A percentile compares a stretch with the other conserved stretches of the same genome.
Conservation (phyloP, 2,113 vertebrate genomes). For the Paramisgurnus dabryanus region DNA sequence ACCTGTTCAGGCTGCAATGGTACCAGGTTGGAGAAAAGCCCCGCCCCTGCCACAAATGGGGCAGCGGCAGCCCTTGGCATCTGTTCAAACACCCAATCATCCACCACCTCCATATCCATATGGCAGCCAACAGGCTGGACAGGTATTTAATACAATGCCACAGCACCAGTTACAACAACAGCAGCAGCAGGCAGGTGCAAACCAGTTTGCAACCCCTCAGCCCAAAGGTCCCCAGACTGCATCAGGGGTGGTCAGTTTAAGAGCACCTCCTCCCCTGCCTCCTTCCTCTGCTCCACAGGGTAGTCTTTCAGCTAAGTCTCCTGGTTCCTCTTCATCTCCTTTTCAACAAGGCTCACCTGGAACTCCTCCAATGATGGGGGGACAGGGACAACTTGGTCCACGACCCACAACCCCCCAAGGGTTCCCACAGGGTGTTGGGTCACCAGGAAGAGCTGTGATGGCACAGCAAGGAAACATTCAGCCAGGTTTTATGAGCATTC, state of each 20-base stretch:
- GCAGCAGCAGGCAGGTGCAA: conserved; percentile 84
- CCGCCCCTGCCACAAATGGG: conserved; percentile 84
- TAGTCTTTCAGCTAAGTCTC: conserved; percentile 93
- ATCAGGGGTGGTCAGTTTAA: conserved; percentile 74
- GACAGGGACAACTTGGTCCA: conserved; percentile 85
- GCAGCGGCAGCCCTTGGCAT: conserved; percentile 87
- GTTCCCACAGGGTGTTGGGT: conserved; percentile 91
- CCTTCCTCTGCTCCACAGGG: conserved; percentile 83
- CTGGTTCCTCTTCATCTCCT: conserved; percentile 96
- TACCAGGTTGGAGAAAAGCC: conserved; percentile 89
- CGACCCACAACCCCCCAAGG: conserved; percentile 90
- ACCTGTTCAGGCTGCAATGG: conserved; percentile 80
- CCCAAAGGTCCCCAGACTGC: conserved; percentile 90
- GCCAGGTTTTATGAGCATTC: conserved; percentile 94
- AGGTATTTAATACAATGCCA: conserved; percentile 75
- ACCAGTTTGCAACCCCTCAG: conserved; percentile 92
- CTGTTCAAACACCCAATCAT: conserved; percentile 93
- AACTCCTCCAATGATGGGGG: conserved; percentile 94
- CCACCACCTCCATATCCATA: conserved; percentile 97
- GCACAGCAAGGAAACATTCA: conserved; percentile 89
- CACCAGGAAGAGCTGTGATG: conserved; percentile 89
- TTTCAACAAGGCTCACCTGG: conserved; percentile 97
- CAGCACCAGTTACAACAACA: conserved; percentile 79
- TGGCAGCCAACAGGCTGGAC: conserved; percentile 96
- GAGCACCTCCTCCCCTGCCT: conserved; percentile 84